Conservation (phyloP, 2,797 vertebrate species). For the Eptatretus atami region DNA sequence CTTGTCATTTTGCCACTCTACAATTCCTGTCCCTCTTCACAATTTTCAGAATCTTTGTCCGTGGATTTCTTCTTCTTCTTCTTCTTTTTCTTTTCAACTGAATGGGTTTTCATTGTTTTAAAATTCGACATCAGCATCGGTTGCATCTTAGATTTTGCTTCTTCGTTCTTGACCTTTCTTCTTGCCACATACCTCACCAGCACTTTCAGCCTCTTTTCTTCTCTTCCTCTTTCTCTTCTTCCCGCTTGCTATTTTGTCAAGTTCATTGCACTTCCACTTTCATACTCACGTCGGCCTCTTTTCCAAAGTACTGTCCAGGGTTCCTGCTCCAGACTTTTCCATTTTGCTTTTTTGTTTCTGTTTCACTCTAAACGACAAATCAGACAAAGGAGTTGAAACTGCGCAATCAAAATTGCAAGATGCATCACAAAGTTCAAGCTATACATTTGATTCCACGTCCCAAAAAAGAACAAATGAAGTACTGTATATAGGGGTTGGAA, state of each 20-base stretch:
- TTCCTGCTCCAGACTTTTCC: too few relatives aligned
- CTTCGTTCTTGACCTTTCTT: not conserved
- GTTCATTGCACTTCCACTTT: not conserved
- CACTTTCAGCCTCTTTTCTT: not conserved
- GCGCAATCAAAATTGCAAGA: too few relatives aligned
- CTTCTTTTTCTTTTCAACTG: not conserved
- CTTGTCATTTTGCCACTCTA: not conserved
- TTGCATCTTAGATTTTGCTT: too few relatives aligned
- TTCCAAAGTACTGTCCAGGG: too few relatives aligned
- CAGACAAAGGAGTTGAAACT: too few relatives aligned
- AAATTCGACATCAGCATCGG: not conserved
- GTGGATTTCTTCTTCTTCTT: not conserved
- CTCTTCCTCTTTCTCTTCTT: not conserved
- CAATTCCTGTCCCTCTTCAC: not conserved
- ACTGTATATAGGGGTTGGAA: too few relatives aligned
- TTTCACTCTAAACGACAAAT: too few relatives aligned
- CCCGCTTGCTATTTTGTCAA: not conserved
- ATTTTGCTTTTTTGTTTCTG: too few relatives aligned
- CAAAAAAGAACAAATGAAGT: too few relatives aligned
- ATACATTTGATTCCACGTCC: too few relatives aligned
- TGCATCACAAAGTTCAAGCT: too few relatives aligned
- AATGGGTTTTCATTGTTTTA: not conserved
- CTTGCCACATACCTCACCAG: not conserved
- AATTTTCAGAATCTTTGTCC: conserved; percentile 1
- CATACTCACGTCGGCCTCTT: too few relatives aligned